Base-by-base conservation (phyloP, 2,888 invertebrate genomes). In the Aleiodes leptofemur region DNA sequence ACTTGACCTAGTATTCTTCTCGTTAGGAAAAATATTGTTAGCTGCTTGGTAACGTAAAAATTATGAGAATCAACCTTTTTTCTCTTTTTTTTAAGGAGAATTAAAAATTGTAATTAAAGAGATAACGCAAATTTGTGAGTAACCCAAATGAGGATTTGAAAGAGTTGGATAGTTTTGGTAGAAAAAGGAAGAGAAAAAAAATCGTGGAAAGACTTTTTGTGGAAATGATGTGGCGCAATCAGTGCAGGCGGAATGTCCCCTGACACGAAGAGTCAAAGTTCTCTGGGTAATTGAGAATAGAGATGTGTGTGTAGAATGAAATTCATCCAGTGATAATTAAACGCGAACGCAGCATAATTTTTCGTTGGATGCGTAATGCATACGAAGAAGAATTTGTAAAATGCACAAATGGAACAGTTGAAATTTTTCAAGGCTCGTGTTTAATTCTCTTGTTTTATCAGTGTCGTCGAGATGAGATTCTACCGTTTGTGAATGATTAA, bases 401-500 rank as follows among this genome's bases (percentile, higher is more conserved):
- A 11, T 8, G 78, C 82, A 82, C 80, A 80, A 82, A 80, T 75
- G 77, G 76, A 76, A 81, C 77, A 74, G 77, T 79, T 81, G 14
- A 64, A 43, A 43, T 43, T 43, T 55, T 73, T 48, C 51, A 64
- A 23, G 57, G 55, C 64, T 72, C 57, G 73, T 70, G 64, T 51
- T 50, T 68, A 76, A 43, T 43, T 43, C 43, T 11, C 43, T 61
- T 38, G 61, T 72, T 50, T 61, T 53, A 73, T 73, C 68, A 75
- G 64, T 73, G 74, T 73, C 73, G 71, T 70, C 55, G 57, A 56
- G 68, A 68, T 43, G 43, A 43, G 43, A 43, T 43, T 23, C 64
- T 70, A 56, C 31, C 48, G 38, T 48, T 48, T 48, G 64, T 64
- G 76, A 77, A 74, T 79, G 78, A 80, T 79, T 81, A 78, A 76